Conservation (phyloP, 2,797 vertebrate species). For the Sus cebifrons region DNA sequence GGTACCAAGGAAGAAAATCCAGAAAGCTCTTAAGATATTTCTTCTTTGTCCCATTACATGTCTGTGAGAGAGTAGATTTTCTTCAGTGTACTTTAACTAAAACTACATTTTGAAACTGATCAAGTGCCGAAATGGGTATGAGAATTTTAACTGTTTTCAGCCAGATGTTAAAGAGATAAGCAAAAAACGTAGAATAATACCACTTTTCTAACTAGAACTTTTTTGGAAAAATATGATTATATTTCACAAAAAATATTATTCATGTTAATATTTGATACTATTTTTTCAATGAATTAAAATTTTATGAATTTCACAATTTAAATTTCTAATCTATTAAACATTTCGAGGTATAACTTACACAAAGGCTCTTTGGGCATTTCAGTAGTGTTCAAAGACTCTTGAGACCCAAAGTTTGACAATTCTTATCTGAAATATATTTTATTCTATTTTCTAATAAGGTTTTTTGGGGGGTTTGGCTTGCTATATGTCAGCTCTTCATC, state of each 20-base stretch:
- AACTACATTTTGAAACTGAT: background rate
- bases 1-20: background rate
- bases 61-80: background rate
- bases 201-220: background rate
- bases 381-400: background rate
- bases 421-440: background rate
- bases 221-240: background rate
- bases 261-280: background rate
- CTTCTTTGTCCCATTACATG: background rate
- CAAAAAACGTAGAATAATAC: background rate
- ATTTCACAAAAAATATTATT: constrained; percentile 21
- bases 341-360: background rate
- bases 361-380: background rate
- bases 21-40: background rate
- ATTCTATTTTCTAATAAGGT: constrained; percentile 17
- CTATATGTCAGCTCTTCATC: background rate
- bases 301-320: background rate
- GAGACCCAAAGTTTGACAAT: background rate
- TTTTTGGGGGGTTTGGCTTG: background rate
- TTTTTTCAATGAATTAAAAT: background rate
- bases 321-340: background rate
- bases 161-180: background rate
- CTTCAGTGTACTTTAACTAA: background rate
- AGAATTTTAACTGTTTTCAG: background rate
- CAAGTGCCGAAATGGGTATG: background rate